Evolutionary conservation across 37 sponge, comb jelly and placozoan species (phyloP), one percentile per base, ranked within the genome.

Genomic region (Sycon ciliatum): DNA sequence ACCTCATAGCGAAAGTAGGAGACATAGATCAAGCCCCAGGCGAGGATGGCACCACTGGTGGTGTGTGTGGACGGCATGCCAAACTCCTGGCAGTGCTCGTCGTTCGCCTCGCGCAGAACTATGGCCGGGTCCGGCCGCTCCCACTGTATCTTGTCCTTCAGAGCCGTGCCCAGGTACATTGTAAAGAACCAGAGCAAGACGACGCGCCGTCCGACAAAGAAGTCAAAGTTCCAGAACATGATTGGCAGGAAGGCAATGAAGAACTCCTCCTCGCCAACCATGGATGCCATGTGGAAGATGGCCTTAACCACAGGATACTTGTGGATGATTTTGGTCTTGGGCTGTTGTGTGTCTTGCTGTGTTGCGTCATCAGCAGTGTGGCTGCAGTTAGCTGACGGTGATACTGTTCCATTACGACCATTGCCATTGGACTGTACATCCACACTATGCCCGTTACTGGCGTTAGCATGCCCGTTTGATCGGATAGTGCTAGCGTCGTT

Each of bases 21-120:
- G 11, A 57, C 32, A 57, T 83, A 84, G 31, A 79, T 38, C 0
- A 73, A 38, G 63, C 72, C 85, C 69, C 85, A 89, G 7, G 95
- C 92, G 1, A 89, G 71, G 38, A 56, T 42, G 1, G 87, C 80
- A 0, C 76, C 83, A 1, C 89, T 87, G 49, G 73, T 89, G 35
- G 95, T 87, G 61, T 94, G 95, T 2, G 95, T 94, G 37, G 92
- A 89, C 30, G 95, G 95, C 38, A 89, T 84, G 4, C 95, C 95
- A 79, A 84, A 94, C 72, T 94, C 95, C 0, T 73, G 67, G 40
- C 85, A 83, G 11, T 83, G 65, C 13, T 38, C 62, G n/a, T 78
- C 73, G 56, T 85, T 80, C 6, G 79, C 26, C 38, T 94, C 91
- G 36, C 89, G 73, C 49, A 82, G 65, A 39, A 82, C 56, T 1